Base-by-base conservation (phyloP, 2,888 invertebrate genomes). In the Ectemnius lituratus region DNA sequence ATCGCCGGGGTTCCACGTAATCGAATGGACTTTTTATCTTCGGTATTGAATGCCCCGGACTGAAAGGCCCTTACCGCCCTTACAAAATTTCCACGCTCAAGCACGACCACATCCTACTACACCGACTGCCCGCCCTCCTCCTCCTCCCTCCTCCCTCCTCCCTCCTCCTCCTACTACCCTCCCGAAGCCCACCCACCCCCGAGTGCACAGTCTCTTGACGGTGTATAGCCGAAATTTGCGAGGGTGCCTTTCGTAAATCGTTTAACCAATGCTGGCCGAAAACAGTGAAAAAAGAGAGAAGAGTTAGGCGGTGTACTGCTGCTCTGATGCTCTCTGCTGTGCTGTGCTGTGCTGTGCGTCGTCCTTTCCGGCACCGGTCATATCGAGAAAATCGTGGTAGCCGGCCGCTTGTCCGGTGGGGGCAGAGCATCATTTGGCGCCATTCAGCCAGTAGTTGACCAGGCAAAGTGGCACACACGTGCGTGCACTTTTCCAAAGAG, bases 361-460 rank as follows among this genome's bases (percentile, higher is more conserved):
- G 11, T 61, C 20, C 46, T 46, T 68, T 68, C 62, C 68, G 72
- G 57, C 61, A 69, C 45, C 45, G 37, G 52, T 58, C 69, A 56
- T 37, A 37, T 60, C 11, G 47, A 11, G 69, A 62, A 63, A 76
- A 76, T 74, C 77, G 47, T 11, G 65, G 77, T 74, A 77, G 71
- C 70, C 56, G 70, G 64, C 52, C 52, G 52, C 16, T 52, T 16
- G n/a, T 52, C n/a, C 16, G n/a, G 16, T 13, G 37, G 37, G 37
- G 37, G 52, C 14, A 14, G 16, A 14, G 16, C 77, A 69, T 78
- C 74, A 67, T 77, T 65, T 67, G 71, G 77, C 77, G 74, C 77
- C 78, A 78, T 78, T 78, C 78, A 78, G 74, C 46, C 64, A 60
- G 37, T 37, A 37, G 52, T 14, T 52, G 27, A 57, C 64, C 61